Conservation (phyloP, 2,113 vertebrate species). For the Rallus limicola region DNA sequence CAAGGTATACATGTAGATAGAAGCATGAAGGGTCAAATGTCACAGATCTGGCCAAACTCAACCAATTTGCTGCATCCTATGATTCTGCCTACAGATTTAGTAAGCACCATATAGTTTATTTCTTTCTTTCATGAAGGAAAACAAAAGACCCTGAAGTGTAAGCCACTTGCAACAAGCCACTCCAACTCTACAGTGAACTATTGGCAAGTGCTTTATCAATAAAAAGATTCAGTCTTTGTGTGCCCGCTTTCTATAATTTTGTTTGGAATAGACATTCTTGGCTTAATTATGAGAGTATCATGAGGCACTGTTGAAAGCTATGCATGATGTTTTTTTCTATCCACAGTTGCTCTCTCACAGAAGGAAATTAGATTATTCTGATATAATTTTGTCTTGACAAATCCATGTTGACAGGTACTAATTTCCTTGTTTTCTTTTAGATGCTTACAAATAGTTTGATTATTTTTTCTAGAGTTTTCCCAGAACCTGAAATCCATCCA, state of each 20-base stretch:
- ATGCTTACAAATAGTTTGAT: neutral
- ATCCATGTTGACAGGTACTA: neutral
- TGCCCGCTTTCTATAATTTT: neutral
- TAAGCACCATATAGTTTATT: neutral
- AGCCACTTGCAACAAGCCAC: neutral
- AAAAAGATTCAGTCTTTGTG: neutral
- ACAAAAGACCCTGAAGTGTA: neutral
- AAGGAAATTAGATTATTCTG: constrained; percentile 24
- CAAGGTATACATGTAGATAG: neutral
- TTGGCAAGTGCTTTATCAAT: neutral
- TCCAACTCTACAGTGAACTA: neutral
- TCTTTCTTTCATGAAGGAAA: neutral
- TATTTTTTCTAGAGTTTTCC: neutral
- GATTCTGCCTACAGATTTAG: neutral
- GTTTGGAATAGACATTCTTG: neutral
- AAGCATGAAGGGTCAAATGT: neutral
- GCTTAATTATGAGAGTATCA: neutral
- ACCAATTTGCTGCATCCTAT: neutral
- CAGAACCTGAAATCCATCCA: neutral
- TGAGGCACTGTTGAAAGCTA: neutral
- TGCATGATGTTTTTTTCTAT: constrained; percentile 18
- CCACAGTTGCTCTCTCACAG: neutral
- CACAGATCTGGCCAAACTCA: neutral
- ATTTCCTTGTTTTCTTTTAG: neutral
- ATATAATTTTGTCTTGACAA: constrained; percentile 17